These are phyloP conservation scores for Cepphus grylle DNA, from an alignment of 2,113 vertebrate species.

Conservation along the genomic window DNA sequence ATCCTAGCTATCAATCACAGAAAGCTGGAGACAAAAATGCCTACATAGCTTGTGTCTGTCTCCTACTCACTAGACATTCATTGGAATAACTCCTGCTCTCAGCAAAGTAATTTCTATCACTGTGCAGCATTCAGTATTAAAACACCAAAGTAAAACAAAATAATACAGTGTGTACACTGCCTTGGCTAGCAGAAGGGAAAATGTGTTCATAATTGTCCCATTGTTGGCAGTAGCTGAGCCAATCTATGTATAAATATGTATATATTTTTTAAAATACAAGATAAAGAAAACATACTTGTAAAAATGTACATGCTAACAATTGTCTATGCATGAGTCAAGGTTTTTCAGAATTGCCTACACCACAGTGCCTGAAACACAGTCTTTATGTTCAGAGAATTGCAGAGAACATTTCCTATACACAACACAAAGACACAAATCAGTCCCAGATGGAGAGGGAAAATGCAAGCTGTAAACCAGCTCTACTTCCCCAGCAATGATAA, in stretches of 20 bases:
- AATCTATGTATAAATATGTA: background rate
- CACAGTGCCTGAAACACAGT: background rate
- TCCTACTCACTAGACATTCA: background rate
- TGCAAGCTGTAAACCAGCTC: constrained; percentile 47
- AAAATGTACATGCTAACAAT: background rate
- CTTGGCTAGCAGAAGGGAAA: background rate
- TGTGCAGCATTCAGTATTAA: background rate
- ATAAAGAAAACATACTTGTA: background rate
- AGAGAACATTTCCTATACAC: constrained; percentile 46
- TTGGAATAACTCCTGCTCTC: background rate
- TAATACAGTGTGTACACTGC: background rate
- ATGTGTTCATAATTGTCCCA: background rate
- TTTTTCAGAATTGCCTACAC: background rate
- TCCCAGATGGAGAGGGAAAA: constrained; percentile 34
- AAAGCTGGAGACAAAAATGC: background rate
- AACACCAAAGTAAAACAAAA: background rate
- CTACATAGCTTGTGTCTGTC: background rate
- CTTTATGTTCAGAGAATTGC: background rate
- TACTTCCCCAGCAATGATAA: constrained; percentile 20
- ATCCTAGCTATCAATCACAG: background rate
- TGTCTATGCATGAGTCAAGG: background rate
- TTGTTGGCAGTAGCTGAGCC: background rate
- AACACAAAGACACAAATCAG: background rate
- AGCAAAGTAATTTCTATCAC: background rate
- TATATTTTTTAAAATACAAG: background rate